These are phyloP conservation scores for Zosterops lateralis DNA, from an alignment of 2,113 vertebrate genomes.

Conservation along the genomic window DNA sequence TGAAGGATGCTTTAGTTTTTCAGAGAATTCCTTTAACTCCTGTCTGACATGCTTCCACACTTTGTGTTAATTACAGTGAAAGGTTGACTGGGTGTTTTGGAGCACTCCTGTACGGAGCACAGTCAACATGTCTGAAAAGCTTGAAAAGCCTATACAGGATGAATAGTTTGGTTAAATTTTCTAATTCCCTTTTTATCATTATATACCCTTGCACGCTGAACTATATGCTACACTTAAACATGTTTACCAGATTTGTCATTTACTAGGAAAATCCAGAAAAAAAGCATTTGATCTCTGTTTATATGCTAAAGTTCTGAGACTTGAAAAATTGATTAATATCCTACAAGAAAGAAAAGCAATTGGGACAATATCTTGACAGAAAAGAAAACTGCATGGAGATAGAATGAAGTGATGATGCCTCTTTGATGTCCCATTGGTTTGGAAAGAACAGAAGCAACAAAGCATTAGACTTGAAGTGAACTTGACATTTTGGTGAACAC, in stretches of 20 bases:
- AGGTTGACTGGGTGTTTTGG: not conserved
- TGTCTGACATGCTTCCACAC: not conserved
- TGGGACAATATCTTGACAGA: not conserved
- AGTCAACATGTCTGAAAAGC: not conserved
- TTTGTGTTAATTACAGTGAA: not conserved
- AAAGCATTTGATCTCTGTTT: accelerated
- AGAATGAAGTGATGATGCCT: not conserved
- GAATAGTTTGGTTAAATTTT: not conserved
- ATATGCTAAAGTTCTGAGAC: not conserved
- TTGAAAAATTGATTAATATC: not conserved
- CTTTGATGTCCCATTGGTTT: not conserved
- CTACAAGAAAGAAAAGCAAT: not conserved
- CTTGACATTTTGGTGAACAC: not conserved
- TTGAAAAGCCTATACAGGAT: not conserved
- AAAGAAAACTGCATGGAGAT: not conserved
- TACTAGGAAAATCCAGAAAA: not conserved
- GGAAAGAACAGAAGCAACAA: not conserved
- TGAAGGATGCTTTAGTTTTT: not conserved
- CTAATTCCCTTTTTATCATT: not conserved
- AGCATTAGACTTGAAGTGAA: not conserved
- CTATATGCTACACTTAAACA: not conserved
- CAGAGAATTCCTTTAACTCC: not conserved
- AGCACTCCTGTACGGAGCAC: not conserved
- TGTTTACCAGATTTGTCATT: not conserved
- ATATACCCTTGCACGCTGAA: not conserved